Percentiles rank a stretch among this genome's conserved stretches.
Conservation (phyloP, 2,888 invertebrate genomes). For the Cryptophagus acutangulus region DNA sequence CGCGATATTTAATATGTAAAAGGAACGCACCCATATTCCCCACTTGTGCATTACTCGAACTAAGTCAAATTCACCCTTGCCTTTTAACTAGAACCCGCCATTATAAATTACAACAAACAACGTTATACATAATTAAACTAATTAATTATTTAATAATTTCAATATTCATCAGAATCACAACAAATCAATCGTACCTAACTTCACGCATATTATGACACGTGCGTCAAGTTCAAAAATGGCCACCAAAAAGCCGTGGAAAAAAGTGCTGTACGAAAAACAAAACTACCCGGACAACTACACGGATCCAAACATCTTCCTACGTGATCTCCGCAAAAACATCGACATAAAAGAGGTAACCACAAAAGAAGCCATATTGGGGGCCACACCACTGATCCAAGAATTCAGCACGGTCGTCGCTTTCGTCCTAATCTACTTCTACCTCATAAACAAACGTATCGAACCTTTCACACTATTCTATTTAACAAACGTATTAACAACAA, state of each 20-base stretch:
- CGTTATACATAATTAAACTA: too few species aligned
- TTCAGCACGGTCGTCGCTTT: conserved; percentile 73
- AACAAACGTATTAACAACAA: conserved; percentile 53
- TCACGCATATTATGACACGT: too few species aligned
- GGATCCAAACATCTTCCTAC: conserved; percentile 73
- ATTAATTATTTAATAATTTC: too few species aligned
- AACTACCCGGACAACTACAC: conserved; percentile 91
- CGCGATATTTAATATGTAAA: too few species aligned
- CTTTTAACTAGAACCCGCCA: too few species aligned
- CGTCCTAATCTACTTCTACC: conserved; percentile 64
- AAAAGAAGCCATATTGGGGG: conserved; percentile 65
- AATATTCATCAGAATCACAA: too few species aligned
- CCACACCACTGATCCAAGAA: conserved; percentile 74
- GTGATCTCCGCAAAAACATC: conserved; percentile 78
- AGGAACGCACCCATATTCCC: too few species aligned
- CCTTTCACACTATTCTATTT: conserved; percentile 60
- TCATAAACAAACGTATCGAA: conserved; percentile 64
- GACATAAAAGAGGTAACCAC: conserved; percentile 70
- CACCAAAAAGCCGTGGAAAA: conserved; percentile 66
- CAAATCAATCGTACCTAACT: too few species aligned
- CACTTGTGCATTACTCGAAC: too few species aligned
- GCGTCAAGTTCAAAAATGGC: conserved; percentile 26
- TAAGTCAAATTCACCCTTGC: too few species aligned
- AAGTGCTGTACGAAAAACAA: conserved; percentile 83
- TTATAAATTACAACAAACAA: too few species aligned